Evolutionary conservation across 2,113 vertebrate species (phyloP), one percentile per base, ranked within the genome.

Genomic region (Danionella cerebrum): DNA sequence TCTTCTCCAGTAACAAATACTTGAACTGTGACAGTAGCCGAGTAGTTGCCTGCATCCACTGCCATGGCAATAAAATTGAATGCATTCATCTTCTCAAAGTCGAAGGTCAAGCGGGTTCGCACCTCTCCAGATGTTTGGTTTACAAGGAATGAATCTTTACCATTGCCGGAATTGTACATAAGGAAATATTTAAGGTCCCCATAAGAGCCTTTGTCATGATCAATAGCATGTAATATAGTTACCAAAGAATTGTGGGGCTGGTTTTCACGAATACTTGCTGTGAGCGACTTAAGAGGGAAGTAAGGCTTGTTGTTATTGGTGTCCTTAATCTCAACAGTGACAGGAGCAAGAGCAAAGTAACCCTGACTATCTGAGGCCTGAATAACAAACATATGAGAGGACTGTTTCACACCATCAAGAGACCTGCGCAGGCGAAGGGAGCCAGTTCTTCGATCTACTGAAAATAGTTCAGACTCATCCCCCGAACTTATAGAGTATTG

Each of bases 1-100:
- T 99, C 96, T 75, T 97, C 95, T 0, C 96, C 96, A 0, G 90
- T 94, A 72, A 99, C 90, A 64, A 94, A 91, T 44, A 99, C 93
- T 8, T 91, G 89, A 53, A 98, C 93, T 0, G 93, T 98, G 59
- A 93, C 93, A 0, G 95, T 94, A 45, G 96, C 94, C 0, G 95
- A 94, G 67, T 91, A 91, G 7, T 98, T 98, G 22, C 96, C 96
- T 0, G 90, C 79, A 6, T 99, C 96, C 0, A 86, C 79, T 8
- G 95, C 96, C 24, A 89, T 72, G 5, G 94, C 92, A 0, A 93
- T 84, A 72, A 99, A 88, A 65, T 86, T 88, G 69, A 96, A 93
- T 13, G 88, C 82, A 72, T 92, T 94, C 27, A 87, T 78, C 67
- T 92, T 92, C 73, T 99, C 96, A 0, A 92, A 97, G 81, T 99